Evolutionary conservation across 2,888 invertebrate genomes (phyloP).

Genomic region (Chirona hameri): DNA sequence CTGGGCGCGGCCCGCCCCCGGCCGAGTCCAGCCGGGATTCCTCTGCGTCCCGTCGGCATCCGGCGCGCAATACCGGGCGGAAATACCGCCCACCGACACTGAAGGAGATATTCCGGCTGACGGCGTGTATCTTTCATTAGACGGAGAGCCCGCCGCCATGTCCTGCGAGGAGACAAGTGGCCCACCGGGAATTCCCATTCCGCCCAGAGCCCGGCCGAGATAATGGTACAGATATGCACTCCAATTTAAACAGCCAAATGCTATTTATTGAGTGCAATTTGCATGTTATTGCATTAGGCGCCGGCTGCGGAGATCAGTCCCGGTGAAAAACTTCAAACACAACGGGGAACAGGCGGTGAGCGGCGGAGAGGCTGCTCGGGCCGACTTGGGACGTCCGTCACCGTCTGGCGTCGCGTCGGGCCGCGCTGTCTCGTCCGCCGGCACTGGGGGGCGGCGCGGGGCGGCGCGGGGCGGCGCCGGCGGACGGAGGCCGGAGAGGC

Average conservation of each 20-base stretch:
- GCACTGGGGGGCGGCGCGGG: no score
- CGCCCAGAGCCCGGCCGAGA: neutral
- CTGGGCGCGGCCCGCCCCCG: no score
- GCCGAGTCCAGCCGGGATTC: neutral
- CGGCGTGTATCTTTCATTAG: conserved; percentile 12
- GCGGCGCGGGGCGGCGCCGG: no score
- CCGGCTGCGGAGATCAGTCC: neutral
- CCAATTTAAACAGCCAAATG: conserved; percentile 24
- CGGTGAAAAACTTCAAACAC: conserved; percentile 1
- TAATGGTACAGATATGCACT: conserved; percentile 27
- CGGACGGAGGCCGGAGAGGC: no score
- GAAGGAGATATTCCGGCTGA: neutral
- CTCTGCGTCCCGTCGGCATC: neutral
- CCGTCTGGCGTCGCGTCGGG: no score
- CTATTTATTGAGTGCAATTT: conserved; percentile 23
- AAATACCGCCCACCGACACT: neutral
- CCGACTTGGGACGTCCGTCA: no score
- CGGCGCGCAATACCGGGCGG: neutral
- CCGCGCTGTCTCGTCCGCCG: no score
- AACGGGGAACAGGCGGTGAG: neutral
- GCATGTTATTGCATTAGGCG: conserved; percentile 23
- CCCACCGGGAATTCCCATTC: neutral
- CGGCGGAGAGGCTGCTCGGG: no score
- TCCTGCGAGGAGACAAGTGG: neutral
- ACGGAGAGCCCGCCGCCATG: neutral